A percentile compares a stretch with the other conserved stretches of the same genome.
Evolutionary conservation across 2,797 vertebrate species (phyloP).

Genomic region (Falco concolor): DNA sequence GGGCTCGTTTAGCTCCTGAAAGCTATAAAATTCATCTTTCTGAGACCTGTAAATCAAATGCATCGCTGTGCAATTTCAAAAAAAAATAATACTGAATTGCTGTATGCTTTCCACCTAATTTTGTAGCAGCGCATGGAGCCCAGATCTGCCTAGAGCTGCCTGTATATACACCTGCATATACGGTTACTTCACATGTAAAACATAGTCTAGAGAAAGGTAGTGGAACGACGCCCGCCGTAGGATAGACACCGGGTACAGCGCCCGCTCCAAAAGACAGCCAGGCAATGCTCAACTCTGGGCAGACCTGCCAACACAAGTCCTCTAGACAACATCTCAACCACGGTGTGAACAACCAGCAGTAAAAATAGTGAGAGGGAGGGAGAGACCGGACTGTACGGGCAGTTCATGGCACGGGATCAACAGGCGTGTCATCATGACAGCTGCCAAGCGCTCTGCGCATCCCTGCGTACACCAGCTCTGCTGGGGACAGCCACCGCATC

Average conservation of each 20-base stretch:
- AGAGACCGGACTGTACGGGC: neutral
- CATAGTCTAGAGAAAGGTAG: neutral
- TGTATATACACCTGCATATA: neutral
- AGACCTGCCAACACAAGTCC: neutral
- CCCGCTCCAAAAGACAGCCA: neutral
- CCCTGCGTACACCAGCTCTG: neutral
- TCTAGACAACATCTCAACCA: neutral
- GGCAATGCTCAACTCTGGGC: neutral
- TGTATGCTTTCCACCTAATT: neutral
- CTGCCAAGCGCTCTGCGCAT: neutral
- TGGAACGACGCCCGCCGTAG: fast-evolving
- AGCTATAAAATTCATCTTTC: neutral
- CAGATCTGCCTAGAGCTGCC: neutral
- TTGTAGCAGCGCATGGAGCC: neutral
- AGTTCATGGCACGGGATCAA: neutral
- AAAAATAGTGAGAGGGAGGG: neutral
- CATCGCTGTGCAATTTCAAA: neutral
- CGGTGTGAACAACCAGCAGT: neutral
- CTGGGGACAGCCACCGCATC: fast-evolving
- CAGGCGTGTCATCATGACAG: neutral
- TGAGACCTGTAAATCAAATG: constrained; percentile 1
- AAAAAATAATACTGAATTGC: neutral
- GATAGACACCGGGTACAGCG: neutral
- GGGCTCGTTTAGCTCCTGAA: constrained; percentile 9
- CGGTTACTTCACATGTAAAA: neutral